A percentile compares a stretch with the other conserved stretches of the same genome.
Conservation (phyloP, 2,888 invertebrate genomes). For the Apamea anceps region DNA sequence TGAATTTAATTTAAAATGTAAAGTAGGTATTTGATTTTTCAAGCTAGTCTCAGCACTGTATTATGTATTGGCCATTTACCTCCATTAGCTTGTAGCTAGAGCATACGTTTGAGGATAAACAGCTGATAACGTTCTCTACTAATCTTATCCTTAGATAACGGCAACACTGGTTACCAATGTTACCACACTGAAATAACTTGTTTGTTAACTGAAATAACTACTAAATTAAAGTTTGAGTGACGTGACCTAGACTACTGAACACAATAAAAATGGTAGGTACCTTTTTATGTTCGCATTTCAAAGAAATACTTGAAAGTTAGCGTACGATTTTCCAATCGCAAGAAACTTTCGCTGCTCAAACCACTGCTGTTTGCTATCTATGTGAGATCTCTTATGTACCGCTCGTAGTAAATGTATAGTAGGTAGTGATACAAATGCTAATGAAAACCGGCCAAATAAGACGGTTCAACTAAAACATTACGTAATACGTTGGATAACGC, state of each 20-base stretch:
- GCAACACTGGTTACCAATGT: conserved; percentile 21
- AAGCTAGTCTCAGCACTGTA: not conserved
- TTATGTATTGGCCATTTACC: conserved; percentile 1
- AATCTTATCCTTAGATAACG: conserved; percentile 35
- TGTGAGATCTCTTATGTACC: conserved; percentile 50
- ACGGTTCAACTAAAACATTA: conserved; percentile 60
- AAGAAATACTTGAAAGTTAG: conserved; percentile 56
- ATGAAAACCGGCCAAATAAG: conserved; percentile 47
- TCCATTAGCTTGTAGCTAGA: conserved; percentile 24
- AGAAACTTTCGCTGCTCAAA: conserved; percentile 63
- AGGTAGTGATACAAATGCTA: conserved; percentile 50
- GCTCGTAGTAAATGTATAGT: conserved; percentile 31
- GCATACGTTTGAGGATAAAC: conserved; percentile 32
- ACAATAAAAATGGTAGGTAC: conserved; percentile 21
- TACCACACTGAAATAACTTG: conserved; percentile 27
- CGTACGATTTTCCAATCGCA: conserved; percentile 60
- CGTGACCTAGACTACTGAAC: conserved; percentile 11
- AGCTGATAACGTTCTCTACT: conserved; percentile 22
- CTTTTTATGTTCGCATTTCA: conserved; percentile 29
- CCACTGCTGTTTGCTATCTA: conserved; percentile 39
- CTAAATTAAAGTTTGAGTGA: conserved; percentile 28
- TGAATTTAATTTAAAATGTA: not conserved
- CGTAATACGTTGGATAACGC: conserved; percentile 67
- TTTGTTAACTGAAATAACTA: conserved; percentile 16
- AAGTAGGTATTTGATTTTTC: not conserved